Conservation (phyloP, 92 coral and sea anemone genomes). For the Phenganax stokvisi region DNA sequence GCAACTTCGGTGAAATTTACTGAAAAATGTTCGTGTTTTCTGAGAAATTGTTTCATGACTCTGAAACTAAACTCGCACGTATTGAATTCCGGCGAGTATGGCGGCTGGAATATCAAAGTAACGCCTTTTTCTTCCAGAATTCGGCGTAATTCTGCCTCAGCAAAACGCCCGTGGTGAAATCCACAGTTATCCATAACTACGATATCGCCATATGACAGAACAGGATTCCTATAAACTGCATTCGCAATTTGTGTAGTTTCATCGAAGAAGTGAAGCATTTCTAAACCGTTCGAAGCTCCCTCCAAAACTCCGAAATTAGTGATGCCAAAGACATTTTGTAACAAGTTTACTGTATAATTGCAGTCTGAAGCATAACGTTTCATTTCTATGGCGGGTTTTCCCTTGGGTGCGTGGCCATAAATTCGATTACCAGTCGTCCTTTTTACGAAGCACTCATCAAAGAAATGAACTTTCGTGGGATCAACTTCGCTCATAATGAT, state of each 20-base stretch:
- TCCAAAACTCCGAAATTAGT: not conserved
- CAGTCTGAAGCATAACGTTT: slow-evolving; percentile 29
- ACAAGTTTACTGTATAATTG: slow-evolving; percentile 30
- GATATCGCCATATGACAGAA: not conserved
- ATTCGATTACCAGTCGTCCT: slow-evolving; percentile 35
- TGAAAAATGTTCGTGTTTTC: not conserved
- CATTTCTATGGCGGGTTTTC: slow-evolving; percentile 32
- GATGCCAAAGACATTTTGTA: slow-evolving; percentile 11
- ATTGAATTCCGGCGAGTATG: not conserved
- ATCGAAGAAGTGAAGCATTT: not conserved
- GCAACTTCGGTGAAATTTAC: not conserved
- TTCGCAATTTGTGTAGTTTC: not conserved
- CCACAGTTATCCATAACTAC: slow-evolving; percentile 13
- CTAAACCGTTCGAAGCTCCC: slow-evolving; percentile 1
- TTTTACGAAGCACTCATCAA: slow-evolving; percentile 32
- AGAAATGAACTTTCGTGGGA: slow-evolving; percentile 30
- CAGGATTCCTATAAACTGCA: not conserved
- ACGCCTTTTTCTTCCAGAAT: not conserved
- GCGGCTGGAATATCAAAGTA: not conserved
- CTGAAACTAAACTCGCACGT: not conserved
- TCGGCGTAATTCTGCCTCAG: not conserved
- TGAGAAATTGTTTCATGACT: not conserved
- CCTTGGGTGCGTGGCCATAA: slow-evolving; percentile 17
- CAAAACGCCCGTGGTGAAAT: not conserved
- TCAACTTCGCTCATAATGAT: slow-evolving; percentile 11